Evolutionary conservation across 1,140 invertebrate genomes (phyloP).

Genomic region (Caenorhabditis remanei): DNA sequence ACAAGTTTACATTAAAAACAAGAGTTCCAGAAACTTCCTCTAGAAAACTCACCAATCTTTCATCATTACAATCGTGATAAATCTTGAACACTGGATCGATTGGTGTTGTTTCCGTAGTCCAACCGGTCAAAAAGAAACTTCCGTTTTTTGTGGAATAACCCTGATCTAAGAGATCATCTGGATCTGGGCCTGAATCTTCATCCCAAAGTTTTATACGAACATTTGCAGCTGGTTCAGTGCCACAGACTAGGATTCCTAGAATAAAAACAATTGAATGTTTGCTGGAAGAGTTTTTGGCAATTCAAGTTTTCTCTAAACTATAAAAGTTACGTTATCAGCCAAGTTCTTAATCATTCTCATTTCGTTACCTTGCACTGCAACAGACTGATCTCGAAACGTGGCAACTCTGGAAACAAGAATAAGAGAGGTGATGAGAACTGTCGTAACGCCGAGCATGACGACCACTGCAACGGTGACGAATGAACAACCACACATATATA

Average conservation of each 20-base stretch:
- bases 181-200: constrained; percentile 70
- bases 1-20: constrained; percentile 10
- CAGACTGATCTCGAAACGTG: constrained; percentile 58
- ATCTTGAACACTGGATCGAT: constrained; percentile 67
- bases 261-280: too few species aligned
- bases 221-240: constrained; percentile 56
- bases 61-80: constrained; percentile 67
- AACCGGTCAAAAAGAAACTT: constrained; percentile 51
- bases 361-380: constrained; percentile 55
- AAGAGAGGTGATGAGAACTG: constrained; percentile 38
- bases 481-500: constrained; percentile 54
- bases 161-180: constrained; percentile 71
- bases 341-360: background rate
- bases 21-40: background rate
- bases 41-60: constrained; percentile 57
- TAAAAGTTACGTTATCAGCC: background rate
- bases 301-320: too few species aligned
- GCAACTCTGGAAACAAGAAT: constrained; percentile 37
- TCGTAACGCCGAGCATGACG: constrained; percentile 48
- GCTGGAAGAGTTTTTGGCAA: background rate
- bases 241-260: constrained; percentile 61
- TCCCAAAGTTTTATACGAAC: constrained; percentile 64
- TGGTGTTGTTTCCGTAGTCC: constrained; percentile 60
- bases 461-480: constrained; percentile 44
- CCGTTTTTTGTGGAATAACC: constrained; percentile 69